phyloP scores from a whole-genome alignment of 64 coral and sea anemone species.

The Pachyseris speciosa region DNA sequence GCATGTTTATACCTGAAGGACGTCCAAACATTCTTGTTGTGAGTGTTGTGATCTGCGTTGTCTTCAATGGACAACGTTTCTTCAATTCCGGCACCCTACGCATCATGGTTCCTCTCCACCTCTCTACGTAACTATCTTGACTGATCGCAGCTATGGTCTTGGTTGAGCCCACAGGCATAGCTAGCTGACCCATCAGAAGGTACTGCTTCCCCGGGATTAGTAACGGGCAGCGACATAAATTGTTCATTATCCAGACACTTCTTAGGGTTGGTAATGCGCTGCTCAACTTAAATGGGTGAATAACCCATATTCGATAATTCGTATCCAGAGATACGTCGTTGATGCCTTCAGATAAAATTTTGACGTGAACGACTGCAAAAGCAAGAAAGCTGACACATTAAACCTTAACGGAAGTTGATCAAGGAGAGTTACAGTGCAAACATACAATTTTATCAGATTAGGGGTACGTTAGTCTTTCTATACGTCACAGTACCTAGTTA shows the following conservation, averaged over 20 bases:
- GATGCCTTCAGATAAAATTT: background rate
- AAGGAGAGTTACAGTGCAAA: no score
- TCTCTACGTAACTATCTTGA: conserved; percentile 5
- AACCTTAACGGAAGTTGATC: no score
- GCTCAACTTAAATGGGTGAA: background rate
- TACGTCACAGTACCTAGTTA: no score
- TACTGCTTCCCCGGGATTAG: conserved; percentile 15
- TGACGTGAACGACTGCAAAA: conserved; percentile 2
- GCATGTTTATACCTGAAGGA: background rate
- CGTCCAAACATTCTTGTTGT: background rate
- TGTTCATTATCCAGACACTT: conserved; percentile 17
- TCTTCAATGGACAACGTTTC: background rate
- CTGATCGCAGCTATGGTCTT: background rate
- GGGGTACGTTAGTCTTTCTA: no score
- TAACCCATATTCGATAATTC: background rate
- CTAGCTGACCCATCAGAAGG: conserved; percentile 6
- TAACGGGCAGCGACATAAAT: background rate
- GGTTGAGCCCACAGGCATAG: background rate
- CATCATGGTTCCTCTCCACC: background rate
- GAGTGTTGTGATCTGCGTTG: background rate
- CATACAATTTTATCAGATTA: no score
- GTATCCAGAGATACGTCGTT: background rate
- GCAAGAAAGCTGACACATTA: background rate
- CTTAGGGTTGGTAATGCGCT: background rate
- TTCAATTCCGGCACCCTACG: background rate